Base-by-base conservation (phyloP, 2,797 vertebrate genomes). In the Choloepus didactylus region DNA sequence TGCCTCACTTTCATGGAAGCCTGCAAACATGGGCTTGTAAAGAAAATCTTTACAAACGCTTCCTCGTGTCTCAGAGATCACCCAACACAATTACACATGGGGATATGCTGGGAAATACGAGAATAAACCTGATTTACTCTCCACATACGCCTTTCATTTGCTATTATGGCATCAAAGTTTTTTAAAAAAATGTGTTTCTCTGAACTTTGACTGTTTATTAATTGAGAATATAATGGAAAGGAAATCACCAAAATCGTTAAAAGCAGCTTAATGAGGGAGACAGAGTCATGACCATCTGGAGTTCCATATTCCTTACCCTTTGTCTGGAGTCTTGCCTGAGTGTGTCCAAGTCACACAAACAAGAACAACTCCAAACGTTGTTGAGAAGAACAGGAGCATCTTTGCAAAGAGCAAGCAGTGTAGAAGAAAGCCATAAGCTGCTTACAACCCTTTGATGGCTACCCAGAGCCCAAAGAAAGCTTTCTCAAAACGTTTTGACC, bases 221-320 rank as follows among this genome's bases (percentile, higher is more conserved):
- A 96, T 96, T 92, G 93, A 93, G 94, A 97, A 73, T 49, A 35
- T 80, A 91, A 97, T 85, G 92, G 95, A 98, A 93, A 91, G 81
- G 95, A 96, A 98, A 97, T 91, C 93, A 87, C 54, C 94, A 98
- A 97, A 94, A 94, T 97, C 97, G 97, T 93, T 94, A 96, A 97
- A 97, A 93, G 89, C 87, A 96, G 95, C 60, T 95, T 96, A 87
- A 92, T 97, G 93, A 96, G 67, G 54, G 91, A 97, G 94, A 97
- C 87, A 87, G 95, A 91, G 81, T 92, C 85, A 69, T 91, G 92
- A 87, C 11, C 38, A 14, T 49, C 15, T 67, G 23, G 7, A 72
- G 41, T 9, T 4, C 49, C 56, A 44, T 9, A 35, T 25, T 72
- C 62, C 56, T 9, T 9, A 11, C 23, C 21, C 46, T 5, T 60